Conservation (phyloP, 2,888 invertebrate species). For the Crocallis elinguaria region DNA sequence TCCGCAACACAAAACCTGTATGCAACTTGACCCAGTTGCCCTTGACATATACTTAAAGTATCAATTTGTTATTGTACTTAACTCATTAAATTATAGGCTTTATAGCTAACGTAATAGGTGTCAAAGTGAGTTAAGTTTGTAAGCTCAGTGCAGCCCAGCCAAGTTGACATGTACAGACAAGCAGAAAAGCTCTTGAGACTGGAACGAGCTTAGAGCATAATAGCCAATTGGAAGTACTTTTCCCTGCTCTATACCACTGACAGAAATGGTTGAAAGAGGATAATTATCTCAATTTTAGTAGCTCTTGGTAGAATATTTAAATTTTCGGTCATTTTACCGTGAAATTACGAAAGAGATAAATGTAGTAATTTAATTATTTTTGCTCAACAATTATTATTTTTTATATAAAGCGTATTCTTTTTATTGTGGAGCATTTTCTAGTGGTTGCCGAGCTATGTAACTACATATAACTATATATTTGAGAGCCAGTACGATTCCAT, state of each 20-base stretch:
- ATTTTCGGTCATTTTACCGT: too few species aligned
- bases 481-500: too few species aligned
- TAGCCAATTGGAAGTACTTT: not conserved
- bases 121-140: slow-evolving; percentile 42
- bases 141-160: slow-evolving; percentile 45
- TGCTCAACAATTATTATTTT: too few species aligned
- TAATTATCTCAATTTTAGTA: too few species aligned
- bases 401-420: too few species aligned
- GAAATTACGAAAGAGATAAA: too few species aligned
- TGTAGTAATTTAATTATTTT: too few species aligned
- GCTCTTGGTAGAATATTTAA: too few species aligned
- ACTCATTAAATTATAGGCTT: slow-evolving; percentile 32
- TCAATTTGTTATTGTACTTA: slow-evolving; percentile 4
- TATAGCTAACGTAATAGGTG: slow-evolving; percentile 43
- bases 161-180: slow-evolving; percentile 38
- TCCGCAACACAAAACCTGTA: slow-evolving; percentile 50
- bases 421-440: too few species aligned
- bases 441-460: too few species aligned
- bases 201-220: not conserved
- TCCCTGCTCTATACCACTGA: not conserved
- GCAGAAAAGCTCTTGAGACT: slow-evolving; percentile 4
- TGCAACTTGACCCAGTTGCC: slow-evolving; percentile 55
- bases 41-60: slow-evolving; percentile 63
- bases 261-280: too few species aligned
- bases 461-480: too few species aligned